phyloP scores from a whole-genome alignment of 2,797 vertebrate species.

The Nothura maculosa region DNA sequence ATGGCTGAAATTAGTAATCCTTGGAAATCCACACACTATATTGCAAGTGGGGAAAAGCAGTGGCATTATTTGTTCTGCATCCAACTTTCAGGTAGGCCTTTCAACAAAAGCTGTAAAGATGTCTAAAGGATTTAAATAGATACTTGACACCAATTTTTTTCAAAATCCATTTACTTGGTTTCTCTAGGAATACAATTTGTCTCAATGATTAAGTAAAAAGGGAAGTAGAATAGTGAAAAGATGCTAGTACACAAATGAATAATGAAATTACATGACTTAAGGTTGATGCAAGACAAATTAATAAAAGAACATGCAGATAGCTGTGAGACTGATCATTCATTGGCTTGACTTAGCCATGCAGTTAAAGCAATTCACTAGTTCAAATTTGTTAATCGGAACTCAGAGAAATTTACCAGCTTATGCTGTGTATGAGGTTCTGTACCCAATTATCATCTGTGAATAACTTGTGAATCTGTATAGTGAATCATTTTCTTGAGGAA shows the following conservation, averaged over 20 bases:
- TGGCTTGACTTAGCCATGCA: background rate
- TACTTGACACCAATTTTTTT: background rate
- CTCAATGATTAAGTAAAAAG: background rate
- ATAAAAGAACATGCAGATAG: background rate
- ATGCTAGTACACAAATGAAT: background rate
- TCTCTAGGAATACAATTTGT: background rate
- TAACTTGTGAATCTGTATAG: background rate
- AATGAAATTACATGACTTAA: background rate
- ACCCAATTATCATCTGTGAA: background rate
- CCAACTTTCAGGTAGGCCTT: background rate
- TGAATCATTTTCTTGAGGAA: constrained; percentile 9
- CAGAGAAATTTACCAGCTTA: background rate
- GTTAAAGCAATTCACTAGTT: background rate
- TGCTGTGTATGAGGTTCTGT: background rate
- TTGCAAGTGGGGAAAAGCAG: background rate
- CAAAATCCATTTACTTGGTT: background rate
- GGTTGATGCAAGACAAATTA: background rate
- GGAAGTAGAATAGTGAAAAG: background rate
- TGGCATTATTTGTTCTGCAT: background rate
- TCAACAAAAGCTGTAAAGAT: background rate
- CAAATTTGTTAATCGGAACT: background rate
- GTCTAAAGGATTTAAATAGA: background rate
- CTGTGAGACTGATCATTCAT: background rate
- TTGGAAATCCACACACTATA: background rate
- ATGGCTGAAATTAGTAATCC: background rate